A percentile compares a stretch with the other conserved stretches of the same genome.
phyloP scores from a whole-genome alignment of 2,888 invertebrate genomes.

The Diadegma fenestrale region DNA sequence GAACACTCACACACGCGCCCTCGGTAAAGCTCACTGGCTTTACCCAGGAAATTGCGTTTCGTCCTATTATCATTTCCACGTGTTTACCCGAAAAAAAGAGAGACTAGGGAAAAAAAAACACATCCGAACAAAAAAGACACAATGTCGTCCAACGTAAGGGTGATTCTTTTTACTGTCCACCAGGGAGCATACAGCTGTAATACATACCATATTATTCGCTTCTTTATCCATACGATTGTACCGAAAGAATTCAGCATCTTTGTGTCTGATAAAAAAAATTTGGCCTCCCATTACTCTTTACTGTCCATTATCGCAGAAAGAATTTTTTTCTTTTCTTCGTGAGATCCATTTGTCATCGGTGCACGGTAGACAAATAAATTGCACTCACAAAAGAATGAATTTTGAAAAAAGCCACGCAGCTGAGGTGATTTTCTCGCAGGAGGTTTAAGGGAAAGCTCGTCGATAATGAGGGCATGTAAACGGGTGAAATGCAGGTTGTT shows the following conservation, averaged over 20 bases:
- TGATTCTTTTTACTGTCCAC: conserved; percentile 54
- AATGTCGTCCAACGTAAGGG: conserved; percentile 44
- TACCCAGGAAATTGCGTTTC: conserved; percentile 80
- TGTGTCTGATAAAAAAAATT: conserved; percentile 6
- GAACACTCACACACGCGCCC: conserved; percentile 51
- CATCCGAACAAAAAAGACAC: conserved; percentile 27
- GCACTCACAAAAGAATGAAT: background rate
- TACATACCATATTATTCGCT: conserved; percentile 56
- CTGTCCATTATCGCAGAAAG: background rate
- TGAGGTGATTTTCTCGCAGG: background rate
- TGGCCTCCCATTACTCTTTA: background rate
- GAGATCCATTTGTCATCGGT: background rate
- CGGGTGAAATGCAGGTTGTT: conserved; percentile 76
- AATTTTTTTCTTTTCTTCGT: background rate
- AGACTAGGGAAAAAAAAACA: conserved; percentile 12
- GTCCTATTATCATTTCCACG: conserved; percentile 76
- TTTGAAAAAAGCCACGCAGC: background rate
- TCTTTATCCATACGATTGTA: conserved; percentile 27
- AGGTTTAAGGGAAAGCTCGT: background rate
- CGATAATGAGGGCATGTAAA: conserved; percentile 80
- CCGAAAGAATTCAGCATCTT: background rate
- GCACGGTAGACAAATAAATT: background rate
- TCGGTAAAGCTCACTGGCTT: conserved; percentile 71
- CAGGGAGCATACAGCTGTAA: conserved; percentile 59
- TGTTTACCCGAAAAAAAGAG: conserved; percentile 63